Conservation (phyloP, 37 sponge, comb jelly and placozoan genomes). For the Mnemiopsis leidyi region DNA sequence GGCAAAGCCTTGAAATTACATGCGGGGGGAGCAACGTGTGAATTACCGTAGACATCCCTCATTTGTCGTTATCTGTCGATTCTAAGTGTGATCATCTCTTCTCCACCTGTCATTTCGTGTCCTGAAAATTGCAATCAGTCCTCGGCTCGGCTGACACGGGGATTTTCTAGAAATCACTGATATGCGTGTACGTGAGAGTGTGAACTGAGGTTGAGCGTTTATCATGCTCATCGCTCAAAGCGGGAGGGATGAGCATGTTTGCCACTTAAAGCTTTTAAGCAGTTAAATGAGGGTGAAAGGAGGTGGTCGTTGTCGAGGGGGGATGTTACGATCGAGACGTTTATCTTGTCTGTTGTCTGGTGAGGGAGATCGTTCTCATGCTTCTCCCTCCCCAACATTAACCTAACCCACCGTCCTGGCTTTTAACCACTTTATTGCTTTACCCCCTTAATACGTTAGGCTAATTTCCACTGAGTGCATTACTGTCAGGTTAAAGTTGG, state of each 20-base stretch:
- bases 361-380: too few species aligned
- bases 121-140: not conserved
- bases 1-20: too few species aligned
- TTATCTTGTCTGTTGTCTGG: not conserved
- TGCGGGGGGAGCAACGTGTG: not conserved
- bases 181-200: too few species aligned
- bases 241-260: not conserved
- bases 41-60: slow-evolving; percentile 11
- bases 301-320: not conserved
- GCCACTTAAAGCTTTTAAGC: not conserved
- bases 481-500: not conserved
- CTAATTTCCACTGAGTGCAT: too few species aligned
- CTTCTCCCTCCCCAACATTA: too few species aligned
- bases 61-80: not conserved
- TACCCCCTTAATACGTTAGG: not conserved
- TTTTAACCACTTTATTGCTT: not conserved
- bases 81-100: not conserved
- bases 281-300: not conserved
- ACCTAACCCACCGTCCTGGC: not conserved
- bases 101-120: not conserved
- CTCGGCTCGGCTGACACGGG: not conserved
- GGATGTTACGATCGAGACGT: not conserved
- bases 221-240: not conserved
- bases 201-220: not conserved
- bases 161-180: not conserved